Base-by-base conservation (phyloP, 2,888 invertebrate genomes). In the Nyleta sp. region DNA sequence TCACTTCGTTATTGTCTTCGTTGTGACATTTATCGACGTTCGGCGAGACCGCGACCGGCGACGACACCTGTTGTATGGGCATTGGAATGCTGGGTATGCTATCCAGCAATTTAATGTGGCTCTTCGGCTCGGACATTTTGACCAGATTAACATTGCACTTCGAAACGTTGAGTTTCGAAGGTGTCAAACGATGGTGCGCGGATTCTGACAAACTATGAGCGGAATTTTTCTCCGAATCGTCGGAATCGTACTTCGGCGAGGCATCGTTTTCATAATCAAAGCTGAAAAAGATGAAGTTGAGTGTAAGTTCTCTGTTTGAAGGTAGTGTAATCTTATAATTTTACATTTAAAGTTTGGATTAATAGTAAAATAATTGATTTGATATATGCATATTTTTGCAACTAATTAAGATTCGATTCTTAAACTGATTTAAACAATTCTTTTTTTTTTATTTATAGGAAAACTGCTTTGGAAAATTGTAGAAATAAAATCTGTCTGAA, bases 121-220 rank as follows among this genome's bases (percentile, higher is more conserved):
- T 89, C 55, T 87, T 83, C 2, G 86, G 87, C 67, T 89, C 90
- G 35, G 82, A 84, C 38, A 89, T 79, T 81, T 90, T 91, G 20
- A 89, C 84, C 60, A 90, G 81, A 82, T 90, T 91, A 33, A 86
- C 85, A 59, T 90, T 90, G 65, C 89, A 89, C 59, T 85, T 84
- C 2, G 87, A 84, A 79, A 89, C 85, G n/a, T 82, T 79, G 6
- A 88, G 70, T 2, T 86, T 84, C 1, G 81, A 50, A 3, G 87
- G 81, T 17, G 84, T 72, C 44, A 86, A 33, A 11, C 28, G 28
- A 17, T 68, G 31, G 3, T 64, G 64, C 6, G 17, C 2, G 4
- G 62, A 38, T 53, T 82, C 83, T 2, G 78, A 40, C 22, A 79
- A 76, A 8, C 13, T 80, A 33, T 38, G 11, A 6, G 84, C 82